Evolutionary conservation across 2,888 invertebrate genomes (phyloP), one percentile per base, ranked within the genome.

Genomic region (Hofmannophila pseudospretella): DNA sequence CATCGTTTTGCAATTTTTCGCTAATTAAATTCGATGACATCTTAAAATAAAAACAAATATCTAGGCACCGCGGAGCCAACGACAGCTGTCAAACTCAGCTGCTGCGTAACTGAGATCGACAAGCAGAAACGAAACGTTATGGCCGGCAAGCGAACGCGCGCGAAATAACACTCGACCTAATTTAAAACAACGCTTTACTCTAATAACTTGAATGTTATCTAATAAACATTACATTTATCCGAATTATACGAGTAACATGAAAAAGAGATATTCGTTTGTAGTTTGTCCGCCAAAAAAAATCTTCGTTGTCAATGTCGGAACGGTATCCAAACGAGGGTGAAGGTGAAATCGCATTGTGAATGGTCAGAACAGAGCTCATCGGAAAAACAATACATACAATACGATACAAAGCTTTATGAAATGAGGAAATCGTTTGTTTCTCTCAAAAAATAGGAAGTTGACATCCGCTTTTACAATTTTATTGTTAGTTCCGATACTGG

Each of bases 11-110:
- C 60, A 64, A 70, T 69, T 77, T 80, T 54, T 80, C 80, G 67
- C 49, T 76, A 60, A 72, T 67, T 68, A 69, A 54, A 72, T 71
- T 80, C 44, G 76, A 70, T 74, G 85, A 78, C 84, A 84, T 84
- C 61, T 76, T 72, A 3, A 23, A 23, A 5, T n/a, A 23, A 23
- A 23, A n/a, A 62, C 51, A 53, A n/a, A n/a, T n/a, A n/a, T n/a
- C n/a, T n/a, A n/a, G n/a, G n/a, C n/a, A 54, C 41, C 49, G 54
- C 69, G 62, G 9, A 25, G 12, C 3, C 64, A 72, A 64, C 56
- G 57, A 40, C 47, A 54, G 57, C 69, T 72, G 75, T 74, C 73
- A 75, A 71, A 70, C 68, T 58, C 68, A 68, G 69, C 67, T 66
- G 70, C 64, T 59, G 42, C 36, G 55, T 69, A 58, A 84, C 82